Conservation (phyloP, 64 coral and sea anemone species). For the Astreopora myriophthalma region DNA sequence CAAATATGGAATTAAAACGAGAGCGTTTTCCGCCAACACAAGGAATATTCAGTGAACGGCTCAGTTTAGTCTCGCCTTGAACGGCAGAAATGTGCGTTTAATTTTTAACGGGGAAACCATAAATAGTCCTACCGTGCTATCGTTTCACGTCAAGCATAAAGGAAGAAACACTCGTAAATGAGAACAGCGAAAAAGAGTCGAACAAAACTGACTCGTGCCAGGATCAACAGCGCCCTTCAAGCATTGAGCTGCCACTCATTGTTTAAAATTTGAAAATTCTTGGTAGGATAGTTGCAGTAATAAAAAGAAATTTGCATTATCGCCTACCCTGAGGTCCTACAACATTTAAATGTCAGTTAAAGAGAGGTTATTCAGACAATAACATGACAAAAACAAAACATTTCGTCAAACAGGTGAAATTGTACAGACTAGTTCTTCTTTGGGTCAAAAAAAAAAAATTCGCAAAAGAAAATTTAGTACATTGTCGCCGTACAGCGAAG, state of each 20-base stretch:
- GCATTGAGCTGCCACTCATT: not conserved
- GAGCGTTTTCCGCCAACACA: too few relatives aligned
- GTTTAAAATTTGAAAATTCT: not conserved
- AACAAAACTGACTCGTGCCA: too few relatives aligned
- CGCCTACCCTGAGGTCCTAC: not conserved
- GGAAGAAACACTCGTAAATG: too few relatives aligned
- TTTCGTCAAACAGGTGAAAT: conserved; percentile 7
- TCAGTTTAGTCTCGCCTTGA: too few relatives aligned
- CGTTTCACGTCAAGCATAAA: too few relatives aligned
- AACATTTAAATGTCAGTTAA: not conserved
- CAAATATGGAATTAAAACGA: too few relatives aligned
- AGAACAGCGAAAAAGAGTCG: too few relatives aligned
- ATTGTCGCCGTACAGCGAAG: not conserved
- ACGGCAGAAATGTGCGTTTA: too few relatives aligned
- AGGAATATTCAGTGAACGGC: too few relatives aligned
- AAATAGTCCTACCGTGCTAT: too few relatives aligned
- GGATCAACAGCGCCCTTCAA: not conserved
- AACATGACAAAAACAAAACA: not conserved
- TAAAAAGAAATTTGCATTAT: conserved; percentile 25
- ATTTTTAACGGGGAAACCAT: too few relatives aligned
- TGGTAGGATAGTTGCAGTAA: not conserved
- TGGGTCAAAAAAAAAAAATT: not conserved
- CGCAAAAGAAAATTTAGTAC: conserved; percentile 7
- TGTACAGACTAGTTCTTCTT: not conserved
- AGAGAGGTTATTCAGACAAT: conserved; percentile 19